Base-by-base conservation (phyloP, 2,888 invertebrate genomes). In the Sphinx pinastri region DNA sequence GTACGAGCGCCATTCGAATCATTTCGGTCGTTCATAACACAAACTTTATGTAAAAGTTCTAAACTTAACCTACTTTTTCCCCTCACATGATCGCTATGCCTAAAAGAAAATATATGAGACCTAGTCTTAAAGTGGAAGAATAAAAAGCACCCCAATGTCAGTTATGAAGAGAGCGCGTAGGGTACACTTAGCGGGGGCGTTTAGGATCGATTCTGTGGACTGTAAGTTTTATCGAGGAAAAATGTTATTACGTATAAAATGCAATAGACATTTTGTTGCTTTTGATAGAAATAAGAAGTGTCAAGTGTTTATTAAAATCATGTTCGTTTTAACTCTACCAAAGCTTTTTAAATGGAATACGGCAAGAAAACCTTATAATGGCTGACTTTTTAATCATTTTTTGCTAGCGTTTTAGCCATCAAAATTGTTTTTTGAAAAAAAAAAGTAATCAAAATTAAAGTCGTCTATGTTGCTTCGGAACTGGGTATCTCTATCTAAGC, bases 151-250 rank as follows among this genome's bases (percentile, higher is more conserved):
- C 13, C 63, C 49, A 63, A 19, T 49, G 13, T 63, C 47, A 49
- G 49, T 63, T 63, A 63, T 63, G 49, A 63, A 63, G 19, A 63
- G 63, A 19, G 63, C 47, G 49, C 49, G 63, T 49, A 63, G 49
- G 63, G 63, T 49, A 63, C 47, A 63, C 63, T 63, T 63, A 63
- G 49, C 63, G 63, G 47, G 47, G 63, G 63, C 47, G 63, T 49
- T 63, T 49, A 63, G 7, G 49, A 49, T 63, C 63, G 49, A 63
- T 63, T 63, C 19, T 49, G 49, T 16, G 49, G 49, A 63, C 49
- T 63, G 63, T 60, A 49, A 63, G 63, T 63, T 63, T 19, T 63
- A 63, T 63, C 49, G 63, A 63, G 19, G 19, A 47, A 49, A 12
- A 13, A 1, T 1, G 12, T 0, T 63, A 63, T 47, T 63, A 13